Evolutionary conservation across 2,797 vertebrate species (phyloP).

Genomic region (Miichthys miiuy): DNA sequence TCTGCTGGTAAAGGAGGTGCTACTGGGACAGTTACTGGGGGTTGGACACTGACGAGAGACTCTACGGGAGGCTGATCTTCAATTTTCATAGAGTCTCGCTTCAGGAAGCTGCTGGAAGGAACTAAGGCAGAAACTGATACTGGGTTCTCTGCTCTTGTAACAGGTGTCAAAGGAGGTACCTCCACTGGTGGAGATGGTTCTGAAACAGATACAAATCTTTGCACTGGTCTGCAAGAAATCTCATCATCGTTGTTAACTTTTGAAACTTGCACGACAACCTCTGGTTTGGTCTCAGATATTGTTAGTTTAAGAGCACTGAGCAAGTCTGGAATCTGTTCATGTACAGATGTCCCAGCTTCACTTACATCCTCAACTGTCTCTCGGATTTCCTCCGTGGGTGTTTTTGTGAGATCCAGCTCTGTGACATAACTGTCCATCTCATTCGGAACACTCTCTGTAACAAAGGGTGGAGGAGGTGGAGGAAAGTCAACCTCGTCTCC

Average conservation of each 20-base stretch:
- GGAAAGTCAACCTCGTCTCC: constrained; percentile 91
- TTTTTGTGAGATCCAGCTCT: constrained; percentile 30
- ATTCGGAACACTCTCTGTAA: constrained; percentile 60
- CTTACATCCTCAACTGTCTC: constrained; percentile 17
- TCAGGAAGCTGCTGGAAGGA: constrained; percentile 31
- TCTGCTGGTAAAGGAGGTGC: constrained; percentile 69
- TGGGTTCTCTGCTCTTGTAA: constrained; percentile 42
- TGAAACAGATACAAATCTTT: constrained; percentile 22
- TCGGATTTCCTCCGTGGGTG: constrained; percentile 9
- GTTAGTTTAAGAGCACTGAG: constrained; percentile 10
- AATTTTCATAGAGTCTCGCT: constrained; percentile 48
- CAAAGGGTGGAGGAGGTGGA: constrained; percentile 82
- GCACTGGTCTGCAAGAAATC: constrained; percentile 18
- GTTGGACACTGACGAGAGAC: constrained; percentile 28
- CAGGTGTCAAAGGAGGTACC: constrained; percentile 12
- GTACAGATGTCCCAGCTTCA: constrained; percentile 13
- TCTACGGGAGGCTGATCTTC: constrained; percentile 51
- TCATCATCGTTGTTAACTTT: constrained; percentile 30
- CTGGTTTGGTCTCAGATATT: constrained; percentile 14
- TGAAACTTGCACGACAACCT: constrained; percentile 2
- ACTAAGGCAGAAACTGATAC: constrained; percentile 8
- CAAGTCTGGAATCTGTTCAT: constrained; percentile 35
- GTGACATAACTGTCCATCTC: constrained; percentile 42
- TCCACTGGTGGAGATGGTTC: constrained; percentile 48
- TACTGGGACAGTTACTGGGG: constrained; percentile 33